These are phyloP conservation scores for Brachyptera risi DNA, from an alignment of 2,888 invertebrate genomes.

Conservation along the genomic window DNA sequence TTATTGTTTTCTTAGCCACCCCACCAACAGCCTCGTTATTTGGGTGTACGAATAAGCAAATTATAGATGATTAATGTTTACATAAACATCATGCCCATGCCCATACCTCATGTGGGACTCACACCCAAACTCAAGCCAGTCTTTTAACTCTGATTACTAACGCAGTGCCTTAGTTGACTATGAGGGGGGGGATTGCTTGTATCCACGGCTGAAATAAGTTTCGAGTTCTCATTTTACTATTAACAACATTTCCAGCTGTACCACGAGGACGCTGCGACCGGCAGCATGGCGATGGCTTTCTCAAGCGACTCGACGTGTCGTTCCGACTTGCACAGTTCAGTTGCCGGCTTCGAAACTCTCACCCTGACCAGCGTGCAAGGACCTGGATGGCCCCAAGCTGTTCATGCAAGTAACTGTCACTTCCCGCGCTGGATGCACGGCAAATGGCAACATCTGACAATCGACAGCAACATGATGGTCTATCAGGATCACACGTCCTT, in stretches of 20 bases:
- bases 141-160: no score
- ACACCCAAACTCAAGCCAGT: no score
- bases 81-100: no score
- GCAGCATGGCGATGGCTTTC: slow-evolving; percentile 54
- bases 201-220: no score
- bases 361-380: slow-evolving; percentile 43
- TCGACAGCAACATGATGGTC: slow-evolving; percentile 47
- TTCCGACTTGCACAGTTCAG: slow-evolving; percentile 51
- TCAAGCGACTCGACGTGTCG: slow-evolving; percentile 62
- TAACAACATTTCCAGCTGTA: slow-evolving; percentile 51
- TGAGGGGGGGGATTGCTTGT: no score
- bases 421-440: slow-evolving; percentile 62
- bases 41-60: no score
- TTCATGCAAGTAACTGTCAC: slow-evolving; percentile 40
- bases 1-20: no score
- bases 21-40: no score
- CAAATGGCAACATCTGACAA: slow-evolving; percentile 55
- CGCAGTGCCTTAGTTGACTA: no score
- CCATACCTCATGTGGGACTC: no score
- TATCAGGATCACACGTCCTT: slow-evolving; percentile 52
- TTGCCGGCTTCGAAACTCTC: slow-evolving; percentile 56
- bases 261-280: slow-evolving; percentile 48
- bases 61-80: no score
- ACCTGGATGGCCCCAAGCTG: slow-evolving; percentile 44
- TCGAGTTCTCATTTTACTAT: no score